phyloP scores from a whole-genome alignment of 2,113 vertebrate genomes.

The Lagopus leucura region DNA sequence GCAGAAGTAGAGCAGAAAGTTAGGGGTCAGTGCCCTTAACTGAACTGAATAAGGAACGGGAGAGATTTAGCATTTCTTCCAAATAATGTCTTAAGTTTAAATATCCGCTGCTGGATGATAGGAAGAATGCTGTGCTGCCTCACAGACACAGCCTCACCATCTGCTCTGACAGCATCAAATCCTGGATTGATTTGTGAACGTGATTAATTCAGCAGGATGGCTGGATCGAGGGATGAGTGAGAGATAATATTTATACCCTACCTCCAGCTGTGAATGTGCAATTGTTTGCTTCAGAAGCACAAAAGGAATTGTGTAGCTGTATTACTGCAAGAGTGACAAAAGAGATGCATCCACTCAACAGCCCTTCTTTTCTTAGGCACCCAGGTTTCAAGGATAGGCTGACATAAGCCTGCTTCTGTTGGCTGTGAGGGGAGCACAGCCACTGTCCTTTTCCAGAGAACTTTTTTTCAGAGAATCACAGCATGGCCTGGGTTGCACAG shows the following conservation, averaged over 20 bases:
- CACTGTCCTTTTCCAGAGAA: neutral
- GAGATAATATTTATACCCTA: slow-evolving; percentile 31
- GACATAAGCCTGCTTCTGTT: neutral
- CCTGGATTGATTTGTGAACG: neutral
- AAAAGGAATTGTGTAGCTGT: neutral
- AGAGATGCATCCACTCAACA: neutral
- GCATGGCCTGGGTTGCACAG: too few relatives aligned
- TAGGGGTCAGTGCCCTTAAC: neutral
- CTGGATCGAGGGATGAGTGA: slow-evolving; percentile 55
- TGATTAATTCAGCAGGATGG: slow-evolving; percentile 43
- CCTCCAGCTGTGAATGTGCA: slow-evolving; percentile 49
- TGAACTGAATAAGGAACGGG: neutral
- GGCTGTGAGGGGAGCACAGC: neutral
- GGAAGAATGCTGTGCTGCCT: neutral
- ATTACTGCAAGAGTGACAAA: neutral
- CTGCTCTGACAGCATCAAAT: slow-evolving; percentile 57
- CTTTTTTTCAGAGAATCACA: neutral
- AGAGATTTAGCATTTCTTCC: neutral
- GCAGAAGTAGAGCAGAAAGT: neutral
- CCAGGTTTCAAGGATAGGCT: neutral
- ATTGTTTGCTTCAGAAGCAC: slow-evolving; percentile 27
- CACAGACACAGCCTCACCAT: slow-evolving; percentile 17
- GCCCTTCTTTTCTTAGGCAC: neutral
- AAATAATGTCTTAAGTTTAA: neutral
- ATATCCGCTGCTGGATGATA: neutral